Percentiles rank a stretch among this genome's conserved stretches.
phyloP scores from a whole-genome alignment of 2,888 invertebrate genomes.

The Heteromyza rotundicornis region DNA sequence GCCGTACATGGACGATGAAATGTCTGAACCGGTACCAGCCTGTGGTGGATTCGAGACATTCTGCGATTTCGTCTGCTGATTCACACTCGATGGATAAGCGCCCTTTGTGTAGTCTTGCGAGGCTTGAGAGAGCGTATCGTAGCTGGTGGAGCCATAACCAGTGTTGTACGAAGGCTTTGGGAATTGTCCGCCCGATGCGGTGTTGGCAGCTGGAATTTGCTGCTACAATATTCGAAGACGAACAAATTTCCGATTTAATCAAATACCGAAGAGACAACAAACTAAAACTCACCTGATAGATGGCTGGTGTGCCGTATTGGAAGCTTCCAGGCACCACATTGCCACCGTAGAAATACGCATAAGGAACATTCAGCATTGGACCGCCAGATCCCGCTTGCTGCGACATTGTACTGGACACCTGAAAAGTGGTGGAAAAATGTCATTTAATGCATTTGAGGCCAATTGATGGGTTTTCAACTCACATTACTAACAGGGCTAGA shows the following conservation, averaged over 20 bases:
- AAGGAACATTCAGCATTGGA: slow-evolving; percentile 63
- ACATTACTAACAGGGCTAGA: slow-evolving; percentile 71
- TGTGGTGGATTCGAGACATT: slow-evolving; percentile 64
- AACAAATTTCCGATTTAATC: no score
- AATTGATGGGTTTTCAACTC: slow-evolving; percentile 33
- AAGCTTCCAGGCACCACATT: slow-evolving; percentile 74
- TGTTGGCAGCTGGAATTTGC: slow-evolving; percentile 77
- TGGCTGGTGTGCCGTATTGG: slow-evolving; percentile 73
- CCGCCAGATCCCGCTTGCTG: slow-evolving; percentile 68
- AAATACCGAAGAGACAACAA: no score
- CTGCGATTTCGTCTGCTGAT: slow-evolving; percentile 62
- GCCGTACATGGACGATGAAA: slow-evolving; percentile 82
- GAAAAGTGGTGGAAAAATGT: no score
- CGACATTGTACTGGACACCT: slow-evolving; percentile 76
- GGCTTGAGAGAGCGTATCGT: slow-evolving; percentile 66
- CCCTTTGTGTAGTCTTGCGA: slow-evolving; percentile 62
- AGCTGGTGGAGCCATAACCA: slow-evolving; percentile 70
- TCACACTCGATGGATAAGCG: slow-evolving; percentile 61
- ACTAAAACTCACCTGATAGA: slow-evolving; percentile 70
- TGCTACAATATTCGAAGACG: slow-evolving; percentile 55
- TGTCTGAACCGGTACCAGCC: slow-evolving; percentile 71
- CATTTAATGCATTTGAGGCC: no score
- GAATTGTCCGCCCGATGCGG: slow-evolving; percentile 75
- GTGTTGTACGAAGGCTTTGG: slow-evolving; percentile 70
- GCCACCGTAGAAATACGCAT: slow-evolving; percentile 72